Conservation (phyloP, 2,888 invertebrate species). For the Leptogaster cylindrica region DNA sequence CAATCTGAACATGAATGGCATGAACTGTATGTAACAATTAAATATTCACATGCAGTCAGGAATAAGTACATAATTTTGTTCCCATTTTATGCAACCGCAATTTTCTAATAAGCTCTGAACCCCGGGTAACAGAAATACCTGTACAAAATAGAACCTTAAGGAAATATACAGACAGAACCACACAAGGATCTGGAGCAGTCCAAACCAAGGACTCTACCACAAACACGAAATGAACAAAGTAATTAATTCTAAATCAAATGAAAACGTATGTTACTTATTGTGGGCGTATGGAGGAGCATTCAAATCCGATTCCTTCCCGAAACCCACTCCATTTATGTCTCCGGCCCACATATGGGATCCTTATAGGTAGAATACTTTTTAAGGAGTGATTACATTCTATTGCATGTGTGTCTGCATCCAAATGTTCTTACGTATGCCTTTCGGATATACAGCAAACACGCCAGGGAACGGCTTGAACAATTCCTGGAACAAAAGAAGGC, state of each 20-base stretch:
- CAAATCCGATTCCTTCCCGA: background rate
- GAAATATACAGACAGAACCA: background rate
- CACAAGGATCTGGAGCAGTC: background rate
- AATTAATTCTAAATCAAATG: slow-evolving; percentile 42
- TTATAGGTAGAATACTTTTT: slow-evolving; percentile 31
- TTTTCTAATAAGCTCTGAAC: slow-evolving; percentile 25
- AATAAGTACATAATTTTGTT: slow-evolving; percentile 20
- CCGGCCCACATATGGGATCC: slow-evolving; percentile 15
- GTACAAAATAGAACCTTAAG: background rate
- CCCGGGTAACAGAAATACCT: background rate
- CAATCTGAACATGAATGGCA: slow-evolving; percentile 31
- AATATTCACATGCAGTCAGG: slow-evolving; percentile 28
- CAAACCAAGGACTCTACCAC: slow-evolving; percentile 22
- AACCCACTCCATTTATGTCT: background rate
- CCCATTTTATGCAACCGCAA: background rate
- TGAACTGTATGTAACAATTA: slow-evolving; percentile 40
- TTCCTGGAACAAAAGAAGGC: slow-evolving; percentile 26
- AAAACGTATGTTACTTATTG: slow-evolving; percentile 38
- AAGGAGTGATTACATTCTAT: slow-evolving; percentile 22
- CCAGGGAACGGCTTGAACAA: background rate
- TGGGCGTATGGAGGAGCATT: background rate
- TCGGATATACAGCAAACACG: background rate
- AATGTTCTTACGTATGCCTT: slow-evolving; percentile 4
- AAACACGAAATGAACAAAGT: slow-evolving; percentile 35
- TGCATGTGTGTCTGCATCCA: slow-evolving; percentile 11